Conservation (phyloP, 2,797 vertebrate species). For the Hylomyscus alleni region DNA sequence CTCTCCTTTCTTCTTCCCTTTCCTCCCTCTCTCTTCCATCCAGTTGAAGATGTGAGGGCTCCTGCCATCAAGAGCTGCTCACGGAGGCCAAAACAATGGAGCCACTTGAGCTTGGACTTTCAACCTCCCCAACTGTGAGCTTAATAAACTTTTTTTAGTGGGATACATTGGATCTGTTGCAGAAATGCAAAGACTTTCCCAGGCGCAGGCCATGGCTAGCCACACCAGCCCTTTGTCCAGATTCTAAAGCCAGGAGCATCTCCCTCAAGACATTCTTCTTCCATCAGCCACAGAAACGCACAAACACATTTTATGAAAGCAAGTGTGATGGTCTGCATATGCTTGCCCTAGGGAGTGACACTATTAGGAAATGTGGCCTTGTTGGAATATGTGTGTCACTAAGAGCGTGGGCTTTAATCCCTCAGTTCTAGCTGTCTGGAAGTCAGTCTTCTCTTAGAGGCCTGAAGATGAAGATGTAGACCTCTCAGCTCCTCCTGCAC, state of each 20-base stretch:
- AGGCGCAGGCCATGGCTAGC: not conserved
- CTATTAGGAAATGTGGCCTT: not conserved
- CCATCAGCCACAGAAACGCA: not conserved
- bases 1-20: not conserved
- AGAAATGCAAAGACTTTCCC: not conserved
- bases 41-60: not conserved
- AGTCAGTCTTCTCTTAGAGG: not conserved
- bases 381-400: not conserved
- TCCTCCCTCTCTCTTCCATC: no score
- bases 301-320: slow-evolving; percentile 25
- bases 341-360: not conserved
- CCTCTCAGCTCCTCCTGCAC: not conserved
- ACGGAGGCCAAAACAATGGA: not conserved
- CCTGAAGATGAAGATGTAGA: not conserved
- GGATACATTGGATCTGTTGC: not conserved
- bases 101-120: not conserved
- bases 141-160: not conserved
- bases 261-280: slow-evolving; percentile 37
- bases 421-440: not conserved
- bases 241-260: not conserved
- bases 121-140: not conserved
- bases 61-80: not conserved
- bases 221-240: not conserved
- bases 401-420: not conserved
- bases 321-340: not conserved